Evolutionary conservation across 64 coral and sea anemone species (phyloP).

Genomic region (Pocillopora damicornis): DNA sequence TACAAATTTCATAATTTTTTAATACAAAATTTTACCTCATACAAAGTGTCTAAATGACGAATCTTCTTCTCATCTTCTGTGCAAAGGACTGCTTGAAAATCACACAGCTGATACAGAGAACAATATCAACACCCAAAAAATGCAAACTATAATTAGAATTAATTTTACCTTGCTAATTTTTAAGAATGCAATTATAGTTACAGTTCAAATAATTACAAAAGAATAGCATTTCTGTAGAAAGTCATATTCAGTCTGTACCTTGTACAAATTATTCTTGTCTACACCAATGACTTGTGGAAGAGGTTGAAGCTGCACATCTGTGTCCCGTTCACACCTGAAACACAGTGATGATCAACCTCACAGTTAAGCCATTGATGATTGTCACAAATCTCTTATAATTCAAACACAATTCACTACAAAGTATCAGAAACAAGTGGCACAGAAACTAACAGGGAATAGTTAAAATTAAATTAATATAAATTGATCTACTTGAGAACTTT

Average conservation of each 20-base stretch:
- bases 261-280: conserved; percentile 47
- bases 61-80: conserved; percentile 59
- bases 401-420: too few relatives aligned
- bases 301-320: conserved; percentile 29
- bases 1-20: too few relatives aligned
- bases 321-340: conserved; percentile 59
- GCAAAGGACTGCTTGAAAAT: conserved; percentile 49
- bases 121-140: background rate
- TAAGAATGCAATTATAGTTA: background rate
- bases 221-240: too few relatives aligned
- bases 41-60: conserved; percentile 40
- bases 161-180: too few relatives aligned
- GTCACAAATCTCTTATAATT: too few relatives aligned
- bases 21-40: conserved; percentile 36
- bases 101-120: conserved; percentile 38
- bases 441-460: too few relatives aligned
- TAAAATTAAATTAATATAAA: too few relatives aligned
- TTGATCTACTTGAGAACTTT: too few relatives aligned
- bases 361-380: too few relatives aligned
- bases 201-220: background rate
- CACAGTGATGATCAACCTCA: background rate
- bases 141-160: background rate
- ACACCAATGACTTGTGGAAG: conserved; percentile 31
- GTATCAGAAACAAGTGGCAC: too few relatives aligned
- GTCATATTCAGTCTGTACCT: background rate